Evolutionary conservation across 1,140 invertebrate species (phyloP).

Genomic region (Panulirus ornatus): DNA sequence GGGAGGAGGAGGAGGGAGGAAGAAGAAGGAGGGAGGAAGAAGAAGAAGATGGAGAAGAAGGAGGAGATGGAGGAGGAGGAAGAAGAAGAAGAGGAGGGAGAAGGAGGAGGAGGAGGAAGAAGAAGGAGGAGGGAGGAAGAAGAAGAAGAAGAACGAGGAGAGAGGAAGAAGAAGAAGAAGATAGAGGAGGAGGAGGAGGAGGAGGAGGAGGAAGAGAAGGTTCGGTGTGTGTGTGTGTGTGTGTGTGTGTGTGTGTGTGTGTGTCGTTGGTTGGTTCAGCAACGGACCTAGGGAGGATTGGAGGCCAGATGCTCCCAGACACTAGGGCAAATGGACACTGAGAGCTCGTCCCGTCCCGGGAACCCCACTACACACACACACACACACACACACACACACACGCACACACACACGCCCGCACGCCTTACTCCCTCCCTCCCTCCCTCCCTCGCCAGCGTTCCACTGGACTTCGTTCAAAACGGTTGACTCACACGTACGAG

Average conservation of each 20-base stretch:
- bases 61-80: background rate
- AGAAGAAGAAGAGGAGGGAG: background rate
- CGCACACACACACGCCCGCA: background rate
- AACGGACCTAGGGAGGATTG: background rate
- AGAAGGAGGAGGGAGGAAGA: too few species aligned
- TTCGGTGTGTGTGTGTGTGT: background rate
- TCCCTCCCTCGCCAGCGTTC: too few species aligned
- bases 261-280: background rate
- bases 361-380: background rate
- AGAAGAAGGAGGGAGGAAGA: background rate
- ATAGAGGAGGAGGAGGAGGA: too few species aligned
- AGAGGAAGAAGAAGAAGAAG: too few species aligned
- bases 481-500: too few species aligned
- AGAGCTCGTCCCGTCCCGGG: background rate
- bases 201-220: too few species aligned
- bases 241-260: background rate
- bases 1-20: background rate
- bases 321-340: background rate
- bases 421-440: too few species aligned
- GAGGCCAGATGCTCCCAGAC: background rate
- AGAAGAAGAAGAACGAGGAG: too few species aligned
- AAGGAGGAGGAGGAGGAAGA: background rate
- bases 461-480: too few species aligned
- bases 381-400: too few species aligned
- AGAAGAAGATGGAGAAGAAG: background rate